phyloP scores from a whole-genome alignment of 37 sponge, comb jelly and placozoan genomes.

The Spongilla lacustris region DNA sequence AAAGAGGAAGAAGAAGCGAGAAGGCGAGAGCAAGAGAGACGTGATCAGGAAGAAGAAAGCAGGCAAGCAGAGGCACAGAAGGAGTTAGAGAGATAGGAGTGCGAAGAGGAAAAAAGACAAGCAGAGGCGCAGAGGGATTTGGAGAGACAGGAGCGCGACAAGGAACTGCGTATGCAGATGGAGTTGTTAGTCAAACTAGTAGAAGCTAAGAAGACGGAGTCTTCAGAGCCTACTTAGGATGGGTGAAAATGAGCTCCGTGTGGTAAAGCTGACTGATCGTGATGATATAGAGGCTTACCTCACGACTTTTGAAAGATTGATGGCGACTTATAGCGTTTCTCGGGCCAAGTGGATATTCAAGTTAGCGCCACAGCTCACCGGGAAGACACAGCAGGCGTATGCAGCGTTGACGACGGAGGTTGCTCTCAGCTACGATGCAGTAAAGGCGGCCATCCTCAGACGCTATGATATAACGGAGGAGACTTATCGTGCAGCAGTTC shows the following conservation, averaged over 20 bases:
- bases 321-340: slow-evolving; percentile 8
- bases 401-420: slow-evolving; percentile 30
- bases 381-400: slow-evolving; percentile 40
- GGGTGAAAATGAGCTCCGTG: not conserved
- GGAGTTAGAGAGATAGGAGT: not conserved
- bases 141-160: not conserved
- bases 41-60: not conserved
- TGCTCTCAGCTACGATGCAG: slow-evolving; percentile 3
- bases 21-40: not conserved
- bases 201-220: not conserved
- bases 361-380: slow-evolving; percentile 29
- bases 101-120: not conserved
- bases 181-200: not conserved
- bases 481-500: slow-evolving; percentile 32
- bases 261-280: not conserved
- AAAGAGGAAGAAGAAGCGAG: not conserved
- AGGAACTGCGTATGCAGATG: not conserved
- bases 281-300: slow-evolving; percentile 36
- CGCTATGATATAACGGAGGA: slow-evolving; percentile 37
- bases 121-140: not conserved
- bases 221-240: not conserved
- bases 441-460: slow-evolving; percentile 32
- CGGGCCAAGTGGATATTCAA: slow-evolving; percentile 8
- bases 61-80: not conserved
- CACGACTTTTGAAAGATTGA: slow-evolving; percentile 28